phyloP scores from a whole-genome alignment of 1,140 invertebrate species.

The Euglossa dilemma region DNA sequence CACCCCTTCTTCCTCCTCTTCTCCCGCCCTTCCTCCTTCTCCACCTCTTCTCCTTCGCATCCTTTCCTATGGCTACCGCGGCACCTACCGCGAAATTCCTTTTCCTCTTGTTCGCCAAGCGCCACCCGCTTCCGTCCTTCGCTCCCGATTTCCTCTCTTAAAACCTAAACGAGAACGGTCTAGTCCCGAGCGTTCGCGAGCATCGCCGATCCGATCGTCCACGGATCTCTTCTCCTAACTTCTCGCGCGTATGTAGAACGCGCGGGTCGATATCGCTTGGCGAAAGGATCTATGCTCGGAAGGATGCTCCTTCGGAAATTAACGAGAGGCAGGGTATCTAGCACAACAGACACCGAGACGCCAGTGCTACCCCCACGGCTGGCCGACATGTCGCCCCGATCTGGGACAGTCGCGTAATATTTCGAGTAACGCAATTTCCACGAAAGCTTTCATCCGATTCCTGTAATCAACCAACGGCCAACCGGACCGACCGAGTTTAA shows the following conservation, averaged over 20 bases:
- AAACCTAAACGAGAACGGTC: not conserved
- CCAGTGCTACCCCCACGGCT: constrained; percentile 6
- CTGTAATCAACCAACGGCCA: constrained; percentile 22
- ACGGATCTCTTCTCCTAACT: not conserved
- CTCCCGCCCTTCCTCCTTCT: not conserved
- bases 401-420: constrained; percentile 32
- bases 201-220: not conserved
- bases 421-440: constrained; percentile 19
- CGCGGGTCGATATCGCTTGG: not conserved
- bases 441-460: constrained; percentile 20
- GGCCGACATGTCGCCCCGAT: not conserved
- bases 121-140: not conserved
- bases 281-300: not conserved
- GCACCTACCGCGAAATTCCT: not conserved
- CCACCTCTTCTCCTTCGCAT: not conserved
- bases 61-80: not conserved
- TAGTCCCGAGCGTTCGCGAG: not conserved
- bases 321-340: constrained; percentile 26
- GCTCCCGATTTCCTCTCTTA: not conserved
- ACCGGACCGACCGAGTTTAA: not conserved
- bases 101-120: not conserved
- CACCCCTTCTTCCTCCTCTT: not conserved
- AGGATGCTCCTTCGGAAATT: constrained; percentile 1
- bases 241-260: not conserved
- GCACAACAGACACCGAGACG: constrained; percentile 36